Conservation (phyloP, 2,888 invertebrate genomes). For the Apodemia mormo region DNA sequence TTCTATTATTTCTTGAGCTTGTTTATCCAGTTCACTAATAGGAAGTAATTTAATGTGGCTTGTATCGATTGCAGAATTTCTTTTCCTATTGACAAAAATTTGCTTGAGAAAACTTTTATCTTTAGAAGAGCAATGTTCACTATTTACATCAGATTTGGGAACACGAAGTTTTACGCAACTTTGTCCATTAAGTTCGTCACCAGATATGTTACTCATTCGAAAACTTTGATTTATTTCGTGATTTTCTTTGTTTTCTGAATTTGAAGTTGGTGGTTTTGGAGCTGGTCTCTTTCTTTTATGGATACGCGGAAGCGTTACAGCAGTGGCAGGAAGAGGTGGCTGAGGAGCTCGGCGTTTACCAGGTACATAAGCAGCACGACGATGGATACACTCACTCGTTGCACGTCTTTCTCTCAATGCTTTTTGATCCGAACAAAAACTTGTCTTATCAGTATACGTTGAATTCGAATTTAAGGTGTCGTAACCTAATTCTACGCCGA, state of each 20-base stretch:
- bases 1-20: constrained; percentile 88
- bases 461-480: constrained; percentile 67
- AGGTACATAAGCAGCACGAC: constrained; percentile 85
- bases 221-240: constrained; percentile 28
- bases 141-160: constrained; percentile 32
- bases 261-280: constrained; percentile 74
- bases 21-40: constrained; percentile 89
- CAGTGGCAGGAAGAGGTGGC: constrained; percentile 77
- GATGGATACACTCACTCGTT: constrained; percentile 83
- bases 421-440: constrained; percentile 36
- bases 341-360: constrained; percentile 88
- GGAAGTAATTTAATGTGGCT: constrained; percentile 82
- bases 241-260: constrained; percentile 45
- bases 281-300: constrained; percentile 75
- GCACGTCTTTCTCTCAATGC: constrained; percentile 75
- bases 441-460: constrained; percentile 43
- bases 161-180: constrained; percentile 8
- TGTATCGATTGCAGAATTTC: constrained; percentile 59
- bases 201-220: constrained; percentile 49
- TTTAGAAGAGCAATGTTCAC: constrained; percentile 59
- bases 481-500: constrained; percentile 55
- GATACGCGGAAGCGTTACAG: constrained; percentile 62
- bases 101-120: constrained; percentile 82
- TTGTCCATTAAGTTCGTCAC: constrained; percentile 15
- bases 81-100: constrained; percentile 70